A percentile compares a stretch with the other conserved stretches of the same genome.
Evolutionary conservation across 2,888 invertebrate species (phyloP).

Genomic region (Elmis aenea): DNA sequence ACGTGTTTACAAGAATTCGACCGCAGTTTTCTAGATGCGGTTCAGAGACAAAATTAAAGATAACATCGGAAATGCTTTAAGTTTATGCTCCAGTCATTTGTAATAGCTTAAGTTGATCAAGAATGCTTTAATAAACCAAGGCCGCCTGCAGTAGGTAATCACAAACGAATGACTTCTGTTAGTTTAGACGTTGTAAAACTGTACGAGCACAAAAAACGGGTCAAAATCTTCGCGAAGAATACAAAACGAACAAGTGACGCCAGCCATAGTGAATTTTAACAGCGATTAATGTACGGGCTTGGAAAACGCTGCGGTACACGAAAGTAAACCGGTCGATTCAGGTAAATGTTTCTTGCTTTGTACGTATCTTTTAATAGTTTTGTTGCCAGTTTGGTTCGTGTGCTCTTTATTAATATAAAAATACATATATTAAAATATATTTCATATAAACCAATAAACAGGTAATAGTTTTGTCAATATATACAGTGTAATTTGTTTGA

Average conservation of each 20-base stretch:
- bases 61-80: too few relatives aligned
- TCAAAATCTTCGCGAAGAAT: constrained; percentile 20
- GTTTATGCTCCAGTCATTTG: too few relatives aligned
- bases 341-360: constrained; percentile 27
- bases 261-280: constrained; percentile 28
- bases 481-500: too few relatives aligned
- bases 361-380: constrained; percentile 10
- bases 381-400: too few relatives aligned
- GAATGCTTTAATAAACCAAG: constrained; percentile 7
- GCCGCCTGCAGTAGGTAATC: constrained; percentile 3
- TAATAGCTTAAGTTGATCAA: too few relatives aligned
- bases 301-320: constrained; percentile 29
- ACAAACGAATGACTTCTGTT: constrained; percentile 1
- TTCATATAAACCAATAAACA: too few relatives aligned
- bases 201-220: constrained; percentile 13
- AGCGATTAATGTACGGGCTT: constrained; percentile 27
- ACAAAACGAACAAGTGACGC: constrained; percentile 22
- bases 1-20: too few relatives aligned
- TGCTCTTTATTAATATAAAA: neutral
- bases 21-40: too few relatives aligned
- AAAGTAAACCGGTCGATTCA: constrained; percentile 33
- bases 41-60: too few relatives aligned
- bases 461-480: too few relatives aligned
- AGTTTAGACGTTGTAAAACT: constrained; percentile 1
- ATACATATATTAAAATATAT: too few relatives aligned